A percentile compares a stretch with the other conserved stretches of the same genome.
phyloP scores from a whole-genome alignment of 2,888 invertebrate species.

The Amblyteles armatorius region DNA sequence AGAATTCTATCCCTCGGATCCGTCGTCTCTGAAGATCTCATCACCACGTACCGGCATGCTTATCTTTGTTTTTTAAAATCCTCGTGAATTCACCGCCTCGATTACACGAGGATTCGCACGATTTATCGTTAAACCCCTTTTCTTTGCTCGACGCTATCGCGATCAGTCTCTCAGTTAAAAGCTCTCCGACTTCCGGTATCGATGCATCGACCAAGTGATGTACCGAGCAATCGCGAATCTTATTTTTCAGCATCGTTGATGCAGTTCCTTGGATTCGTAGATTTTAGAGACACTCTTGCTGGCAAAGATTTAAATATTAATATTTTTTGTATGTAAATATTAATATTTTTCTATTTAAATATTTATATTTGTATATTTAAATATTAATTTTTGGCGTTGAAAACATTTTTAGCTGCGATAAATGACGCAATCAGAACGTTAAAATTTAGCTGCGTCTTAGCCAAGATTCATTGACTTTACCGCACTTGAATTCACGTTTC shows the following conservation, averaged over 20 bases:
- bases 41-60: slow-evolving; percentile 26
- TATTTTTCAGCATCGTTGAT: slow-evolving; percentile 43
- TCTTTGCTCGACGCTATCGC: slow-evolving; percentile 6
- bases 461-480: background rate
- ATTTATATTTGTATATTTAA: too few relatives aligned
- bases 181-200: background rate
- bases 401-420: too few relatives aligned
- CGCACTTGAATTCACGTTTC: background rate
- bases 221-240: background rate
- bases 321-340: background rate
- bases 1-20: slow-evolving; percentile 60
- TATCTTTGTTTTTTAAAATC: slow-evolving; percentile 8
- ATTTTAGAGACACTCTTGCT: slow-evolving; percentile 13
- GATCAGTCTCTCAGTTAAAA: background rate
- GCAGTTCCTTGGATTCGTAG: background rate
- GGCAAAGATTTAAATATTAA: background rate
- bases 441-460: too few relatives aligned
- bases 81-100: background rate
- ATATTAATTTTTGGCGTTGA: background rate
- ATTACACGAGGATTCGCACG: background rate
- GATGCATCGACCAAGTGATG: slow-evolving; percentile 6
- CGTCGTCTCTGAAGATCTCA: slow-evolving; percentile 50
- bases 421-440: too few relatives aligned
- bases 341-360: background rate
- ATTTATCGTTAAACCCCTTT: background rate